Conservation (phyloP, 2,888 invertebrate genomes). For the Sarcophaga carnaria region DNA sequence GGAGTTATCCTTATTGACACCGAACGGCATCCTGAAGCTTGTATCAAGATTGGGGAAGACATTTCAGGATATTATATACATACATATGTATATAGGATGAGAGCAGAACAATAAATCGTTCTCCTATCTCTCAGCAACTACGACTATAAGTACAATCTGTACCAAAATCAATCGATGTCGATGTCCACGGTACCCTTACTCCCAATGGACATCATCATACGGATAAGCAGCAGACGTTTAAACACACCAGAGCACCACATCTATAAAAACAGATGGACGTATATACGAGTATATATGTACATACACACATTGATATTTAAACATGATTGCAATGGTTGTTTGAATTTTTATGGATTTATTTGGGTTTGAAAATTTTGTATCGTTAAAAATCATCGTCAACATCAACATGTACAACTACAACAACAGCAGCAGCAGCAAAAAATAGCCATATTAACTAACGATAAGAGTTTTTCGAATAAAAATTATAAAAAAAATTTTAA, state of each 20-base stretch:
- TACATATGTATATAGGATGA: no score
- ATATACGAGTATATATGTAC: not conserved
- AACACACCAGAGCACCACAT: not conserved
- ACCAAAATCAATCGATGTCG: no score
- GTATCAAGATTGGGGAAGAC: no score
- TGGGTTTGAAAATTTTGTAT: not conserved
- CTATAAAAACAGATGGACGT: not conserved
- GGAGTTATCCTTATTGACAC: no score
- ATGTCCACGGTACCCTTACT: not conserved
- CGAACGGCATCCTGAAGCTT: no score
- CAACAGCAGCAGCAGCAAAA: not conserved
- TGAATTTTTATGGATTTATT: not conserved
- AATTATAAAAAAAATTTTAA: not conserved
- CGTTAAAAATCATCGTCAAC: not conserved
- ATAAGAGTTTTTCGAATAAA: not conserved
- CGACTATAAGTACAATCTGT: no score
- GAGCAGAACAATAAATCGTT: not conserved
- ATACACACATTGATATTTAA: not conserved
- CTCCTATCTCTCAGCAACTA: no score
- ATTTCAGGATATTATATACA: no score
- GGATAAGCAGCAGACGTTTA: not conserved
- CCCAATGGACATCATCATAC: not conserved
- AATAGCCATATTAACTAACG: not conserved
- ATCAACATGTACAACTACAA: not conserved
- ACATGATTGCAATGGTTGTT: not conserved